Evolutionary conservation across 2,113 vertebrate species (phyloP).

Genomic region (Pteronura brasiliensis): DNA sequence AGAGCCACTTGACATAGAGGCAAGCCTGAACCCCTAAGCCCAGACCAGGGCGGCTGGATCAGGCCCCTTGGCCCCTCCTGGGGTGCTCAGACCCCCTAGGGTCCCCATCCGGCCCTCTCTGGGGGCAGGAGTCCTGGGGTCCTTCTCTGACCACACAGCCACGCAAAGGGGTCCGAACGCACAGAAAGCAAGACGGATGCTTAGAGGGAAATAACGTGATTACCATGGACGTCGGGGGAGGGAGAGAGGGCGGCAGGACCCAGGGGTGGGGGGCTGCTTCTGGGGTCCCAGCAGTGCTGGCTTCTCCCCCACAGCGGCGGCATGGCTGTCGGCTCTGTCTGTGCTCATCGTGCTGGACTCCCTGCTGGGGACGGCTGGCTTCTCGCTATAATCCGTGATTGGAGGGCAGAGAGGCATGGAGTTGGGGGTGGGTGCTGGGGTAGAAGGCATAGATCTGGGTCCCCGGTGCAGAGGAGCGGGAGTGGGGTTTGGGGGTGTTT

Average conservation of each 20-base stretch:
- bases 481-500: background rate
- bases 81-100: background rate
- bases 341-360: background rate
- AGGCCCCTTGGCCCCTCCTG: background rate
- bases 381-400: too few relatives aligned
- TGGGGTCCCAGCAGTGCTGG: background rate
- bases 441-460: too few relatives aligned
- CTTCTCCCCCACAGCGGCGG: fast-evolving
- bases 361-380: background rate
- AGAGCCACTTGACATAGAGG: background rate
- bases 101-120: background rate
- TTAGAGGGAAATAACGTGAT: background rate
- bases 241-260: background rate
- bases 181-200: background rate
- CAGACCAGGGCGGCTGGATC: background rate
- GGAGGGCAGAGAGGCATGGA: background rate
- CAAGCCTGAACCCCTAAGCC: background rate
- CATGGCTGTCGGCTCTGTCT: background rate
- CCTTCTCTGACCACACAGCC: background rate
- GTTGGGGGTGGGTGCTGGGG: too few relatives aligned
- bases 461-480: too few relatives aligned
- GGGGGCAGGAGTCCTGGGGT: background rate
- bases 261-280: background rate
- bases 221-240: background rate
- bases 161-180: background rate